Base-by-base conservation (phyloP, 1,140 invertebrate genomes). In the Rhagoletis zephyria region DNA sequence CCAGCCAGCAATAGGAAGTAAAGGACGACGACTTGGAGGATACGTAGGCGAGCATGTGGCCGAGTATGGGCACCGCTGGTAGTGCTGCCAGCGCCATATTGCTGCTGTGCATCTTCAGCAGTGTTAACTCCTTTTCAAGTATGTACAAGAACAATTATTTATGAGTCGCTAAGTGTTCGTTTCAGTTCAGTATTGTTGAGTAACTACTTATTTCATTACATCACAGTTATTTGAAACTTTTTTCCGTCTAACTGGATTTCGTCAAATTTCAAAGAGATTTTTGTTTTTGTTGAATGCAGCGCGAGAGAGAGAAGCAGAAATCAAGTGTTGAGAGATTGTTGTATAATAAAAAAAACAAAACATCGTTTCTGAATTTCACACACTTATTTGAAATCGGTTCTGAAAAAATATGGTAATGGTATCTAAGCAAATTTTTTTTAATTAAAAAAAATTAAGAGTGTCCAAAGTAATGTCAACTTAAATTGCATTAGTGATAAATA, bases 61-160 rank as follows among this genome's bases (percentile, higher is more conserved):
- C 63, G 77, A 88, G 87, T 85, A 87, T 88, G 77, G 86, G 88
- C 63, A 86, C 63, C 59, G 77, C 87, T 85, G 86, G 88, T 63
- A 19, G 87, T n/a, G 59, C 65, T 85, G 77, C 81, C 65, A 67
- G 88, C 77, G 64, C 51, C 30, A 61, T 88, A 61, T 85, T 90
- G 88, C 88, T 90, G 87, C 56, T 91, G 40, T 88, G 89, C 87
- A 60, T 63, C 67, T 81, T 63, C 87, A 88, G n/a, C 86, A 87
- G 64, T 56, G 91, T 90, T 89, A 90, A 91, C 42, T 92, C 90
- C 45, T 92, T 92, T 67, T 92, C 91, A 87, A 92, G 91, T 92
- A 92, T 89, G 91, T 92, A 87, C 60, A 30, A 85, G 45, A 77
- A 51, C 74, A 63, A n/a, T 19, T 45, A 70, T 87, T 61, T 87